Conservation (phyloP, 2,797 vertebrate species). For the Syncerus caffer region DNA sequence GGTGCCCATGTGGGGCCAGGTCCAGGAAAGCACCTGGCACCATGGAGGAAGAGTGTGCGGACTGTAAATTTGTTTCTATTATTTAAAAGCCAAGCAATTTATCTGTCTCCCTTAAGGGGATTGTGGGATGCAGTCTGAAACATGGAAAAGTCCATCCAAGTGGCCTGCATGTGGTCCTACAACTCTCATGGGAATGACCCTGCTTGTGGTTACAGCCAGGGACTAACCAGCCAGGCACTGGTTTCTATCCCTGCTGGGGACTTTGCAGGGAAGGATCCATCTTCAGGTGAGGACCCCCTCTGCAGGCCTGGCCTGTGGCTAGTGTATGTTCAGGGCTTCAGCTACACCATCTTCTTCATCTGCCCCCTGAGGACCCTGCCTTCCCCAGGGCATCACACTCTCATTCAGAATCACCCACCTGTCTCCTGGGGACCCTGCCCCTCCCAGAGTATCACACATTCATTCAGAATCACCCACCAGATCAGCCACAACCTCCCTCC, state of each 20-base stretch:
- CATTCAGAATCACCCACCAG: not conserved
- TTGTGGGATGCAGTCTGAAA: accelerated
- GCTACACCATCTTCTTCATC: not conserved
- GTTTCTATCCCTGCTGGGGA: accelerated
- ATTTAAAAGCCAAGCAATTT: too few relatives aligned
- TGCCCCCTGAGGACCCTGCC: not conserved
- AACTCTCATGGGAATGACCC: not conserved
- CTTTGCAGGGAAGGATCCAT: not conserved
- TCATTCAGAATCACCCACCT: not conserved
- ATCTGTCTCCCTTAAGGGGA: accelerated
- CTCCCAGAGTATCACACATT: not conserved
- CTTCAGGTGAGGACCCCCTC: not conserved
- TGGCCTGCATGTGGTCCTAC: accelerated
- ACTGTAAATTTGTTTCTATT: accelerated
- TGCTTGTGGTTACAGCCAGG: accelerated
- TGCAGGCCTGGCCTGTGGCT: not conserved
- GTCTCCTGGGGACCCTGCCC: not conserved
- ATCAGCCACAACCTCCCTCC: not conserved
- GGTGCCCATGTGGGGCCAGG: accelerated
- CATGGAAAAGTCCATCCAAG: accelerated
- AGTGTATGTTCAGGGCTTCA: not conserved
- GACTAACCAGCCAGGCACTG: accelerated
- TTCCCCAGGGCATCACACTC: not conserved
- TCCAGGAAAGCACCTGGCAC: accelerated
- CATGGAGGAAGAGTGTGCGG: accelerated